Evolutionary conservation across 1,140 invertebrate genomes (phyloP).

Genomic region (Drosophila biarmipes): DNA sequence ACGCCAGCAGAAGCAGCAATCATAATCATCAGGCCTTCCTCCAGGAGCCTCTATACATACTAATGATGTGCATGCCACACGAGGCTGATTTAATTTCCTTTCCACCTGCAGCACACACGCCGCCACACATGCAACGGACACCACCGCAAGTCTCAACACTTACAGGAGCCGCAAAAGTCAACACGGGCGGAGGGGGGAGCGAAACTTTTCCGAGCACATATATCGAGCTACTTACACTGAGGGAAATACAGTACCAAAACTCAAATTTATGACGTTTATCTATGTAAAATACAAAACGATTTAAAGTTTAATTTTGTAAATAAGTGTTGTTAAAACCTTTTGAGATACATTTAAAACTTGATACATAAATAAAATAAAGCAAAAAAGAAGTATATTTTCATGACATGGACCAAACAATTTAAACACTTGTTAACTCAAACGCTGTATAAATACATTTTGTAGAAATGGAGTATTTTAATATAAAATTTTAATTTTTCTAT

Average conservation of each 20-base stretch:
- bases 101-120: conserved; percentile 54
- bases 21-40: conserved; percentile 42
- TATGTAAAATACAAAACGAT: too few relatives aligned
- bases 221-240: conserved; percentile 62
- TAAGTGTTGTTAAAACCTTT: too few relatives aligned
- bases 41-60: conserved; percentile 68
- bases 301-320: too few relatives aligned
- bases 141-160: conserved; percentile 63
- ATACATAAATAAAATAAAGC: too few relatives aligned
- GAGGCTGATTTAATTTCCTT: conserved; percentile 81
- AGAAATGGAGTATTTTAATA: too few relatives aligned
- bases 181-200: conserved; percentile 46
- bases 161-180: conserved; percentile 72
- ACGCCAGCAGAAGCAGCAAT: conserved; percentile 16
- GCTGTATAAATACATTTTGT: too few relatives aligned
- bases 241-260: neutral
- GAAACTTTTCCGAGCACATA: conserved; percentile 63
- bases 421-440: too few relatives aligned
- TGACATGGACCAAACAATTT: too few relatives aligned
- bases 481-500: too few relatives aligned
- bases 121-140: conserved; percentile 54
- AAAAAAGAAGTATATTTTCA: too few relatives aligned
- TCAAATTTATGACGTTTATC: neutral
- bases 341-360: too few relatives aligned
- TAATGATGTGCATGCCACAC: conserved; percentile 77